These are phyloP conservation scores for Micrasema minimum DNA, from an alignment of 1,140 invertebrate species.

Conservation along the genomic window DNA sequence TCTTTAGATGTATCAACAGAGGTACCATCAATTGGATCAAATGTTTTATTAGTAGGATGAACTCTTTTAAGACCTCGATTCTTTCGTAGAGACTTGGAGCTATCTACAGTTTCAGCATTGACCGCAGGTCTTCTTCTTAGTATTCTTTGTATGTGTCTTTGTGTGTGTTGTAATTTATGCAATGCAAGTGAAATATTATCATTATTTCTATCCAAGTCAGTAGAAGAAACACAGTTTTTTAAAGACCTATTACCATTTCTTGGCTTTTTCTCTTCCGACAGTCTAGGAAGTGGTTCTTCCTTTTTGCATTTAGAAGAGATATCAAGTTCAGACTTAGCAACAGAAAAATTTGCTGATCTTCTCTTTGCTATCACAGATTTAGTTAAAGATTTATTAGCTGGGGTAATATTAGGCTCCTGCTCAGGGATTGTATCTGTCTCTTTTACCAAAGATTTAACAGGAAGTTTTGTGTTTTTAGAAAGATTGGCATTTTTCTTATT, in stretches of 20 bases:
- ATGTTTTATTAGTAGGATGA: background rate
- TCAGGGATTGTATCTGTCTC: background rate
- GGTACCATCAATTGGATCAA: background rate
- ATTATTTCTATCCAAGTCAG: background rate
- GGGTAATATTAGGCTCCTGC: background rate
- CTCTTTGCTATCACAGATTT: conserved; percentile 3
- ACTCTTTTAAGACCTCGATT: background rate
- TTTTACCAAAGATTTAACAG: background rate
- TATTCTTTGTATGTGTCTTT: too few relatives aligned
- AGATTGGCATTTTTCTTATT: conserved; percentile 7
- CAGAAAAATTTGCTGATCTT: background rate
- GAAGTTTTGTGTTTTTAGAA: too few relatives aligned
- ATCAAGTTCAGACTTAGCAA: conserved; percentile 11
- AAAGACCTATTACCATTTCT: conserved; percentile 29
- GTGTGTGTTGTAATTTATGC: conserved; percentile 12
- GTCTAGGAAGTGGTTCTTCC: conserved; percentile 21
- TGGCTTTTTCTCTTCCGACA: conserved; percentile 22
- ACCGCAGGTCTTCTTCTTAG: conserved; percentile 36
- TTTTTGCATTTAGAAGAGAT: conserved; percentile 23
- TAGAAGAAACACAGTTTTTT: conserved; percentile 42
- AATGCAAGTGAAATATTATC: conserved; percentile 25
- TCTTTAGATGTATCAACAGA: background rate
- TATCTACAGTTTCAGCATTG: conserved; percentile 34
- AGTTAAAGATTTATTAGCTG: background rate
- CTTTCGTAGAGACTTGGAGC: conserved; percentile 15